These are phyloP conservation scores for Cephus cinctus DNA, from an alignment of 1,140 invertebrate genomes.

Conservation along the genomic window DNA sequence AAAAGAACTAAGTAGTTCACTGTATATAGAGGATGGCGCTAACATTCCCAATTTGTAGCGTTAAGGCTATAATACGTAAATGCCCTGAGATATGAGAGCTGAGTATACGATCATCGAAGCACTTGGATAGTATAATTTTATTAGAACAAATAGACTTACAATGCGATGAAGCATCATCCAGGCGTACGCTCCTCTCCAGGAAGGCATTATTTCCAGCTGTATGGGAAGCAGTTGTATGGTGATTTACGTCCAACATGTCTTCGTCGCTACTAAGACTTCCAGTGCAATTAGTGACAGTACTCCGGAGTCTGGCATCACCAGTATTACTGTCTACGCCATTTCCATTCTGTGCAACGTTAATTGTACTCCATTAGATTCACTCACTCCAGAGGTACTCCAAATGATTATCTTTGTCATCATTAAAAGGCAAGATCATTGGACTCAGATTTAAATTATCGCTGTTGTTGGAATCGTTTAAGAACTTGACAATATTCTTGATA, in stretches of 20 bases:
- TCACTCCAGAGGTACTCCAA: not conserved
- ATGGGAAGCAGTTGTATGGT: constrained; percentile 40
- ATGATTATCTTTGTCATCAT: not conserved
- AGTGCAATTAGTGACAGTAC: constrained; percentile 33
- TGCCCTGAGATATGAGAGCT: not conserved
- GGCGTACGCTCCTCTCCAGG: constrained; percentile 43
- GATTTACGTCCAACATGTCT: constrained; percentile 50
- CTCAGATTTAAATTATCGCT: too few relatives aligned
- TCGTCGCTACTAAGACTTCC: constrained; percentile 49
- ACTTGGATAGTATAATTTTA: not conserved
- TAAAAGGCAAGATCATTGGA: not conserved
- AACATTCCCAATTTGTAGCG: not conserved
- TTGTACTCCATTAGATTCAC: not conserved
- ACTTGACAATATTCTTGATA: constrained; percentile 14
- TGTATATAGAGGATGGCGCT: not conserved
- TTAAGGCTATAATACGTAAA: not conserved
- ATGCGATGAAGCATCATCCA: constrained; percentile 51
- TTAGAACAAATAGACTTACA: constrained; percentile 32
- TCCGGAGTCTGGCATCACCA: constrained; percentile 43
- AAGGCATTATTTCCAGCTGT: constrained; percentile 42
- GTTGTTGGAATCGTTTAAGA: too few relatives aligned
- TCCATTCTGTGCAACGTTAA: constrained; percentile 30
- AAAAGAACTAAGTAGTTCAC: not conserved
- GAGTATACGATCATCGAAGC: not conserved
- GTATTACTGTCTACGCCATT: constrained; percentile 38